Base-by-base conservation (phyloP, 2,888 invertebrate species). In the Torymus auratus region DNA sequence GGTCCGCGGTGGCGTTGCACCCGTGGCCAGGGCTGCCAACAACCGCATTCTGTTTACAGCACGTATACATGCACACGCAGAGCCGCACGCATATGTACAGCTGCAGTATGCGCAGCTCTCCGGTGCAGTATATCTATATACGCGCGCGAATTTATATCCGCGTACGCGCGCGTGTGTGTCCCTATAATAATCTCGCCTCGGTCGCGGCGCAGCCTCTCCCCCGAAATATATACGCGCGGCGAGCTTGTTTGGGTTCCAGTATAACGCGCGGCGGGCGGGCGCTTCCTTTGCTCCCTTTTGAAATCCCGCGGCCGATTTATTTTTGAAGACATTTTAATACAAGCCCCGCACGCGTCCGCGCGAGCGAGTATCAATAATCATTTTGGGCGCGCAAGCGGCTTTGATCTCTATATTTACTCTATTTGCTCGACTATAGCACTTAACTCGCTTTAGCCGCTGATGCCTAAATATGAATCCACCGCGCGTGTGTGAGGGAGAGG, bases 1-100 rank as follows among this genome's bases (percentile, higher is more conserved):
- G 90, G 90, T 89, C 89, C 87, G 86, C 85, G 86, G 88, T 89
- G 90, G 90, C 90, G 89, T 90, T 91, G 90, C 90, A 89, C 90
- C 87, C 90, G n/a, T n/a, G 87, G 83, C 85, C 88, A 89, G 88
- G 88, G 86, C 85, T 88, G 88, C 88, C 88, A 88, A 87, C 89
- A 87, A 86, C 86, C 86, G 86, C 85, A 86, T 52, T 79, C 87
- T 89, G 87, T 89, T 89, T 89, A 89, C 89, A 88, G 86, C 87
- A 85, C 83, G 69, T 84, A 28, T 76, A 81, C 80, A 84, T 82
- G 81, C 79, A 72, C 81, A 80, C 70, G 52, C 41, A 53, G 41
- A 70, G 20, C 20, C 2, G 2, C 20, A 20, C 20, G 20, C 20
- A 20, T 20, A 20, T 20, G 20, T 20, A 20, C 20, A 20, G 20